Base-by-base conservation (phyloP, 2,888 invertebrate genomes). In the Danaus chrysippus region DNA sequence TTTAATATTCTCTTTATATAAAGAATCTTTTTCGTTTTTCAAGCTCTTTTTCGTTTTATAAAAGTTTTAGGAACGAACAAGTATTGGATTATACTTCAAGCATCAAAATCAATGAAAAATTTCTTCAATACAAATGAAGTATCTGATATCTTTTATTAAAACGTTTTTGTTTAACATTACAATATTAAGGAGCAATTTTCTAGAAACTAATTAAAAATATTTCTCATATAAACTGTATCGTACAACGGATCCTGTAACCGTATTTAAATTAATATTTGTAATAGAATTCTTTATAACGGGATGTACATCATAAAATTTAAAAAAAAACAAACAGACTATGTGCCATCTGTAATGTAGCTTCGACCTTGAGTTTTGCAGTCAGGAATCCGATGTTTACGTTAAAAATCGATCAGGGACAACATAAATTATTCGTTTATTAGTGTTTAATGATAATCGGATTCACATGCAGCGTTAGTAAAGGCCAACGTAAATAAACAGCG, bases 401-500 rank as follows among this genome's bases (percentile, higher is more conserved):
- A 10, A 49, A 49, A 49, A 49, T 49, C 49, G 17, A 49, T 49
- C 49, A 49, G 17, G 49, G 49, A 49, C 49, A 17, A 11, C 8
- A 17, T 49, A 52, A 41, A 46, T 53, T 57, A n/a, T n/a, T 23
- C 17, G 34, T 62, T 64, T 46, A 60, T 62, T 52, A 52, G 52
- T 46, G 55, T 64, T 64, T 55, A 58, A 62, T 58, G 59, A 62
- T 52, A 58, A 62, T 42, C 53, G 1, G 41, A 52, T 34, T 34
- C 59, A 61, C 54, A 64, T 43, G 66, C 57, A 58, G 58, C 55
- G 55, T 52, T 57, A 61, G 59, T 61, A 58, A 66, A 66, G 56
- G 59, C 57, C 56, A 60, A 60, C 58, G 60, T 58, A 64, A 66
- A 66, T 64, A 62, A 58, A 56, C 62, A 12, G 56, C 52, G 42